Evolutionary conservation across 1,140 invertebrate species (phyloP).

Genomic region (Macrobrachium rosenbergii): DNA sequence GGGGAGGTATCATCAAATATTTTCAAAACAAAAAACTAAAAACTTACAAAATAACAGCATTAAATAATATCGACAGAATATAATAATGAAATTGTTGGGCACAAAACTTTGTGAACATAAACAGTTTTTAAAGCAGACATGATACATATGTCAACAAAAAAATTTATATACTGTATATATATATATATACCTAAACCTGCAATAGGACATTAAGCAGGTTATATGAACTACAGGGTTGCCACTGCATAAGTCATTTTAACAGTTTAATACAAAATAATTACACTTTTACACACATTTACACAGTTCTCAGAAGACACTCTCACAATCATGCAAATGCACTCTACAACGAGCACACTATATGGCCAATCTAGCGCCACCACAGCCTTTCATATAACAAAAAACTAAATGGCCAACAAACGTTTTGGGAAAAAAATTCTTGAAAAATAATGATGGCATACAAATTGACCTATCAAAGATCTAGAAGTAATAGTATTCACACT

Average conservation of each 20-base stretch:
- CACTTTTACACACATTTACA: constrained; percentile 10
- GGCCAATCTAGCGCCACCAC: constrained; percentile 56
- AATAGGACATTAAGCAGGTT: background rate
- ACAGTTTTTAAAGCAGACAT: no score
- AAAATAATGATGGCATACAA: constrained; percentile 55
- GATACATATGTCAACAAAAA: no score
- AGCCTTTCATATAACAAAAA: constrained; percentile 58
- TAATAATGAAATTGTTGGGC: no score
- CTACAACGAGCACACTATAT: constrained; percentile 61
- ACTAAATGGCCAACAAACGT: constrained; percentile 53
- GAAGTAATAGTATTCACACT: constrained; percentile 38
- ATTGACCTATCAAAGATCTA: constrained; percentile 58
- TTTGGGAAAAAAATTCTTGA: constrained; percentile 52
- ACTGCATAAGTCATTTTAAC: constrained; percentile 6
- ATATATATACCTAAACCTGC: background rate
- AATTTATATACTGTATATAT: background rate
- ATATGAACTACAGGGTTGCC: constrained; percentile 1
- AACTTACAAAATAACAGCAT: no score
- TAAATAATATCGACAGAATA: no score
- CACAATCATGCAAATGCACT: constrained; percentile 47
- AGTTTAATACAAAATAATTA: constrained; percentile 8
- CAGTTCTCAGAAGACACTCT: background rate
- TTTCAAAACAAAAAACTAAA: no score
- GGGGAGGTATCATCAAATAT: no score
- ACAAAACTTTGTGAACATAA: no score